Evolutionary conservation across 1,140 invertebrate species (phyloP).

Genomic region (Sesamia nonagrioides): DNA sequence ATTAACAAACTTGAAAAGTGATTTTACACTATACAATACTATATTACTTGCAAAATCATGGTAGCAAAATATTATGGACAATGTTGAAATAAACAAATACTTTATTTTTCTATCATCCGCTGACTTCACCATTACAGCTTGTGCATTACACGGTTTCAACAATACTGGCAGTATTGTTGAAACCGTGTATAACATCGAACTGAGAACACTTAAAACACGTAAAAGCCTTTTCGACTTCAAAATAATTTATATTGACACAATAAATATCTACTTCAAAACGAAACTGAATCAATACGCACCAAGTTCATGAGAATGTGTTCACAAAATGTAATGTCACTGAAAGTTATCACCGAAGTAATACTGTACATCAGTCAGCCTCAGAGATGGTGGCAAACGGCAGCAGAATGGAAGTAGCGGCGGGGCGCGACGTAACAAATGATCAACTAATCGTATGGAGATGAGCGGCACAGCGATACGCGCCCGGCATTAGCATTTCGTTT

Average conservation of each 20-base stretch:
- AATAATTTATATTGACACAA: neutral
- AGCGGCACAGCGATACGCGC: slow-evolving; percentile 37
- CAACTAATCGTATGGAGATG: slow-evolving; percentile 46
- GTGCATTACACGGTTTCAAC: neutral
- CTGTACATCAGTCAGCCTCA: slow-evolving; percentile 12
- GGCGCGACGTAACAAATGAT: slow-evolving; percentile 46
- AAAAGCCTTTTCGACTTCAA: neutral
- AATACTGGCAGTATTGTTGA: neutral
- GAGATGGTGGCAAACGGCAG: neutral
- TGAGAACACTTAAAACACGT: neutral
- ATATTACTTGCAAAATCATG: too few species aligned
- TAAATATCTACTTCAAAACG: too few species aligned
- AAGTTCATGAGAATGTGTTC: neutral
- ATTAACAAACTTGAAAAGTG: too few species aligned
- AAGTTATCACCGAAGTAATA: slow-evolving; percentile 10
- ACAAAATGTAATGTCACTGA: slow-evolving; percentile 12
- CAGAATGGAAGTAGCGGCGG: slow-evolving; percentile 22
- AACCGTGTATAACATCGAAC: neutral
- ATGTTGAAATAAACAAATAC: too few species aligned
- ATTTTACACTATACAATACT: too few species aligned
- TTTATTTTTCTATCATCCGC: too few species aligned
- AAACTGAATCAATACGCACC: too few species aligned
- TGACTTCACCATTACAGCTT: too few species aligned
- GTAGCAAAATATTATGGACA: too few species aligned
- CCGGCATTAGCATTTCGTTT: slow-evolving; percentile 38